Evolutionary conservation across 2,888 invertebrate species (phyloP).

Genomic region (Drosophila stalkeri): DNA sequence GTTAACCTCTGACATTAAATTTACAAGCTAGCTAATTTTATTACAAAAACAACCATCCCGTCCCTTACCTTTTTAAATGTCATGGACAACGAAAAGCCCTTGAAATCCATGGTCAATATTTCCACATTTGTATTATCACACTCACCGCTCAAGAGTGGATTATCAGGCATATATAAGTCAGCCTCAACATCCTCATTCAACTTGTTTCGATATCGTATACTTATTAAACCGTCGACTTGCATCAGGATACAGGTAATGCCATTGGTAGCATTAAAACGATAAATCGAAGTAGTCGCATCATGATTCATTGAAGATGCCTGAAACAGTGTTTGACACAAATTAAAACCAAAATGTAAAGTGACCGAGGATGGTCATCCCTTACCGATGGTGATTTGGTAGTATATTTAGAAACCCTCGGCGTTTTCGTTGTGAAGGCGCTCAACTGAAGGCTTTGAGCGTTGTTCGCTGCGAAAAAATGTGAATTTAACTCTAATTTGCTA

Average conservation of each 20-base stretch:
- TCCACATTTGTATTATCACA: constrained; percentile 91
- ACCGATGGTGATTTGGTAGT: constrained; percentile 86
- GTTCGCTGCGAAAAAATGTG: constrained; percentile 59
- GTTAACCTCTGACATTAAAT: constrained; percentile 43
- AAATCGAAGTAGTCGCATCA: constrained; percentile 87
- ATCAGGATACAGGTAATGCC: constrained; percentile 92
- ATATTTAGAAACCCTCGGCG: constrained; percentile 89
- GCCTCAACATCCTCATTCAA: constrained; percentile 88
- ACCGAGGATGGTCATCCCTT: constrained; percentile 47
- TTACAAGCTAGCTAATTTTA: neutral
- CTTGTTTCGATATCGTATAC: constrained; percentile 89
- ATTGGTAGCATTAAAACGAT: constrained; percentile 89
- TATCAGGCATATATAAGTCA: constrained; percentile 91
- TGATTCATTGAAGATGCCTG: constrained; percentile 83
- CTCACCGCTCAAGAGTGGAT: constrained; percentile 90
- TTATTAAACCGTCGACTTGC: constrained; percentile 89
- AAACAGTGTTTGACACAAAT: neutral
- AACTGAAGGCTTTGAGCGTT: constrained; percentile 85
- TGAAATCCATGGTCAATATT: constrained; percentile 90
- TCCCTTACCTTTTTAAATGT: constrained; percentile 91
- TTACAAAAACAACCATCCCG: neutral
- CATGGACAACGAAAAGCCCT: constrained; percentile 90
- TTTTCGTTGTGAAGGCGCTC: constrained; percentile 87
- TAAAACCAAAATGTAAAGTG: neutral
- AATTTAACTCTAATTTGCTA: constrained; percentile 30